Evolutionary conservation across 2,797 vertebrate species (phyloP), one percentile per base, ranked within the genome.

Genomic region (Moxostoma hubbsi): DNA sequence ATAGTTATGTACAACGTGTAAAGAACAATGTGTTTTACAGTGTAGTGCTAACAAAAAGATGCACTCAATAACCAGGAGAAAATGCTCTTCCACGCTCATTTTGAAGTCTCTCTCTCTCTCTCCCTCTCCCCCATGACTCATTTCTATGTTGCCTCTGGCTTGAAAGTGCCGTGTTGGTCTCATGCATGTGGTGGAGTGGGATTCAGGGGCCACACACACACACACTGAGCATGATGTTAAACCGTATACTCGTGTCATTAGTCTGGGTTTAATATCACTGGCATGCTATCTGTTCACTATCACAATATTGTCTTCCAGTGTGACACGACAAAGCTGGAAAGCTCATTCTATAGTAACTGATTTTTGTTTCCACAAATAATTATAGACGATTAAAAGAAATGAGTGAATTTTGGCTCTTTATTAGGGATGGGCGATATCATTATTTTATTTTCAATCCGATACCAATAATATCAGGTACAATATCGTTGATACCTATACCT

Each of bases 91-190:
- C 2, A 54, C 61, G 24, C 24, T 24, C 24, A 24, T 24, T 24
- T 24, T 24, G 24, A 24, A 36, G 36, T 3, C 36, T 1, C 9
- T n/a, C 36, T 64, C 63, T 13, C 9, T 54, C 11, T 9, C 9
- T 18, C n/a, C 51, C 75, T 50, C 66, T 79, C 82, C 66, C 66
- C 9, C 6, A 9, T 53, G 61, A 80, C 79, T 83, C 68, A 77
- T 83, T 79, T 83, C 68, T 61, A 16, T 46, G 61, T 66, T 58
- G 82, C 71, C 78, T 51, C 55, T 77, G 77, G 72, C 77, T 12
- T 53, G 58, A 57, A 49, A 58, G 55, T 63, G 50, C 46, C 9
- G 50, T 75, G 61, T 76, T 4, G 64, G 70, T 68, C 73, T 69
- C 46, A 5, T 76, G 53, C 16, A 1, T 50, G 50, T 64, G 73